phyloP scores from a whole-genome alignment of 2,888 invertebrate genomes.

The Limnephilus lunatus region DNA sequence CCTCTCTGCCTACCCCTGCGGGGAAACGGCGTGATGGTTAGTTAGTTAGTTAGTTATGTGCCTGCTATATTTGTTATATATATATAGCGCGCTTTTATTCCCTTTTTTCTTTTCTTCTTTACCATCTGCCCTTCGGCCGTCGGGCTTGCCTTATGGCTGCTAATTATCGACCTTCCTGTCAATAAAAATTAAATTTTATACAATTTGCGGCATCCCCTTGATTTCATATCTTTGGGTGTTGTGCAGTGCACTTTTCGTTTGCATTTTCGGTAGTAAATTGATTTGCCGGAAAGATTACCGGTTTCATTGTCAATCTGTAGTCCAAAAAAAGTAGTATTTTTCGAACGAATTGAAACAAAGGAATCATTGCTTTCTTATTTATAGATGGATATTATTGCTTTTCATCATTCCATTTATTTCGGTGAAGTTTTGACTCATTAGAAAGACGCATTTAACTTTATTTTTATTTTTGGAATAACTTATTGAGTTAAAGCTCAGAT shows the following conservation, averaged over 20 bases:
- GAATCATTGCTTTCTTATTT: no score
- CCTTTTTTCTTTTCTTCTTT: constrained; percentile 49
- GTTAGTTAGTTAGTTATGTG: no score
- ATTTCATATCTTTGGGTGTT: background rate
- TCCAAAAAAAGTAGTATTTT: no score
- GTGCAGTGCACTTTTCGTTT: background rate
- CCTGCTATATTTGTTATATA: constrained; percentile 25
- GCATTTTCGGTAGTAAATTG: background rate
- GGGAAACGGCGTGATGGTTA: no score
- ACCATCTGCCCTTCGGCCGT: constrained; percentile 53
- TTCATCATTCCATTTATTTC: no score
- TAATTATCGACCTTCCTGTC: constrained; percentile 32
- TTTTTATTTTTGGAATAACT: no score
- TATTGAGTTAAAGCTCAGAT: no score
- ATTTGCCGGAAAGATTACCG: background rate
- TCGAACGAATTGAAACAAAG: no score
- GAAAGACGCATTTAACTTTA: no score
- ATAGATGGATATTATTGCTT: no score
- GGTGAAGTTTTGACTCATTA: no score
- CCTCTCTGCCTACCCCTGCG: no score
- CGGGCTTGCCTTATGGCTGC: constrained; percentile 24
- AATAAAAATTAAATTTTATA: constrained; percentile 36
- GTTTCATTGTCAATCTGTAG: background rate
- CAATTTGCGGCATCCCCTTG: constrained; percentile 14
- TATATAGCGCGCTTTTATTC: constrained; percentile 14